Evolutionary conservation across 2,888 invertebrate genomes (phyloP), one percentile per base, ranked within the genome.

Genomic region (Brassicogethes aeneus): DNA sequence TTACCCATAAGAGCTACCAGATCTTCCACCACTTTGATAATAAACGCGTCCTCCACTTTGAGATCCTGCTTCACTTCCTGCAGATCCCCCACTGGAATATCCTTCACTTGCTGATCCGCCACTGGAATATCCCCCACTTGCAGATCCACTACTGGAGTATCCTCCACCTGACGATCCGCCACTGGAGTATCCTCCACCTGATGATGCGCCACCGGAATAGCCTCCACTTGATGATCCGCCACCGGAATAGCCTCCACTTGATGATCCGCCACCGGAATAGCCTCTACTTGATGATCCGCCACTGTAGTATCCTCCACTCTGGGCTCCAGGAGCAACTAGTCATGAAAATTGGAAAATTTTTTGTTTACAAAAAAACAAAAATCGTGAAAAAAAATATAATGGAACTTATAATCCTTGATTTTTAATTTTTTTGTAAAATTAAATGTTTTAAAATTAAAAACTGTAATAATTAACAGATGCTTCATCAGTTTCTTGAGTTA

Each of bases 1-100:
- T n/a, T n/a, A n/a, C n/a, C n/a, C n/a, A n/a, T n/a, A n/a, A n/a
- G n/a, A n/a, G n/a, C n/a, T n/a, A 35, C 31, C 34, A 36, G 16
- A 38, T 34, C 38, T 41, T 2, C 23, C 38, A 15, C 34, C 17
- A 33, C 39, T 39, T 36, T 34, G 16, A 34, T 41, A 40, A 34
- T 30, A 37, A 12, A 36, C 17, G 16, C 16, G 36, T n/a, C 37
- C 29, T 30, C 34, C 32, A 32, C 23, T 23, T 7, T 23, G 10
- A 23, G 5, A 10, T 23, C 23, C 23, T 5, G 5, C 23, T 5
- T 10, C 10, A 23, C 23, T 23, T 10, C 23, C 23, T 5, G 23
- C 23, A 5, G 5, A 10, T 7, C 23, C 23, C 5, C 23, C 23
- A 10, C 23, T 23, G 5, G 23, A 23, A 23, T 23, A 23, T n/a